These are phyloP conservation scores for Enteromius argenteus DNA, from an alignment of 2,797 vertebrate genomes.

Conservation along the genomic window DNA sequence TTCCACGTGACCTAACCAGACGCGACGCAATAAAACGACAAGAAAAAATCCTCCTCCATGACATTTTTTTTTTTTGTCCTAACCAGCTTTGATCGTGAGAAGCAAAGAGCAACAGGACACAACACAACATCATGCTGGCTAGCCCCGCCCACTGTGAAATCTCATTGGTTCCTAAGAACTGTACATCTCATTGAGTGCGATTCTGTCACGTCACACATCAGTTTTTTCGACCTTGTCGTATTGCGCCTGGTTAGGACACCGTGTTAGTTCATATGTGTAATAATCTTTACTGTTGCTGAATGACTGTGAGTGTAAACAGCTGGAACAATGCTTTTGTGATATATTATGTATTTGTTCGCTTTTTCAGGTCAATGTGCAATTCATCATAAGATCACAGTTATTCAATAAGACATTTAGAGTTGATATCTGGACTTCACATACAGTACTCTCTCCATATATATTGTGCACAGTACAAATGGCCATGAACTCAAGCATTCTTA, in stretches of 20 bases:
- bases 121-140: neutral
- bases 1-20: constrained; percentile 37
- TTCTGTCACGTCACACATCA: neutral
- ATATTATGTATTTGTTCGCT: constrained; percentile 15
- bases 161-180: constrained; percentile 1
- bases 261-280: constrained; percentile 44
- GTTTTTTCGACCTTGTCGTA: neutral
- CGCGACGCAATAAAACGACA: neutral
- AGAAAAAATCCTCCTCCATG: neutral
- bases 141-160: constrained; percentile 4
- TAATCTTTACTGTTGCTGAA: neutral
- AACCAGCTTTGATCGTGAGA: neutral
- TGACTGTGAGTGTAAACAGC: constrained; percentile 6
- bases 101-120: neutral
- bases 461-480: neutral
- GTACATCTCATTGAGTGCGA: neutral
- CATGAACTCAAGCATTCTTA: constrained; percentile 16
- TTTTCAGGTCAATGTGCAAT: constrained; percentile 21
- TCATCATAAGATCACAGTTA: constrained; percentile 4
- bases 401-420: constrained; percentile 28
- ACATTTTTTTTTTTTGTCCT: neutral
- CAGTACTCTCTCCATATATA: constrained; percentile 6
- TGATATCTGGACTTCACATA: neutral
- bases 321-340: constrained; percentile 19
- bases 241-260: constrained; percentile 28